These are phyloP conservation scores for Branchellion lobata DNA, from an alignment of 2,888 invertebrate genomes.

Conservation along the genomic window DNA sequence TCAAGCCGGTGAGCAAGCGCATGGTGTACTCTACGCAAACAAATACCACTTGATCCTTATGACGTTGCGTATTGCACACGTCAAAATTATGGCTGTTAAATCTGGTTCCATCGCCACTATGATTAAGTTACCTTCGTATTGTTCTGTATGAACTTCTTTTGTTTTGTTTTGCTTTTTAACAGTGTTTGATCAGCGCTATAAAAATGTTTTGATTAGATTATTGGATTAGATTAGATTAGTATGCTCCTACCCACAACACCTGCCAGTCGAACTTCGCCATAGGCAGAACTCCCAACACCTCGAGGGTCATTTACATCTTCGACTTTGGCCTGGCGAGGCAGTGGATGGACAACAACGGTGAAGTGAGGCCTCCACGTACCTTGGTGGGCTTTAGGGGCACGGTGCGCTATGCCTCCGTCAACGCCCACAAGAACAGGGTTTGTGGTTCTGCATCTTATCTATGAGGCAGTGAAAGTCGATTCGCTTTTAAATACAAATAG, in stretches of 20 bases:
- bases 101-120: no score
- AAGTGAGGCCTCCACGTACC: slow-evolving; percentile 89
- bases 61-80: no score
- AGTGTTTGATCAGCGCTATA: no score
- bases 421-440: slow-evolving; percentile 91
- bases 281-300: slow-evolving; percentile 85
- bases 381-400: slow-evolving; percentile 96
- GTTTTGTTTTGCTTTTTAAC: background rate
- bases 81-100: no score
- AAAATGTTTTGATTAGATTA: no score
- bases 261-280: slow-evolving; percentile 95
- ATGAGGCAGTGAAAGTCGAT: background rate
- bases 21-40: background rate
- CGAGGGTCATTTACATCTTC: slow-evolving; percentile 87
- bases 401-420: slow-evolving; percentile 96
- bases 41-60: no score
- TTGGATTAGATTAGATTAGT: no score
- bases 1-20: slow-evolving; percentile 74
- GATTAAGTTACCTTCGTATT: no score
- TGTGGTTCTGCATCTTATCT: slow-evolving; percentile 41
- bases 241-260: no score
- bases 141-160: no score
- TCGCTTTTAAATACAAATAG: background rate
- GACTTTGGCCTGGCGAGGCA: slow-evolving; percentile 98
- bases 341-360: slow-evolving; percentile 89